These are phyloP conservation scores for Asarcornis scutulata DNA, from an alignment of 2,113 vertebrate species.

Conservation along the genomic window DNA sequence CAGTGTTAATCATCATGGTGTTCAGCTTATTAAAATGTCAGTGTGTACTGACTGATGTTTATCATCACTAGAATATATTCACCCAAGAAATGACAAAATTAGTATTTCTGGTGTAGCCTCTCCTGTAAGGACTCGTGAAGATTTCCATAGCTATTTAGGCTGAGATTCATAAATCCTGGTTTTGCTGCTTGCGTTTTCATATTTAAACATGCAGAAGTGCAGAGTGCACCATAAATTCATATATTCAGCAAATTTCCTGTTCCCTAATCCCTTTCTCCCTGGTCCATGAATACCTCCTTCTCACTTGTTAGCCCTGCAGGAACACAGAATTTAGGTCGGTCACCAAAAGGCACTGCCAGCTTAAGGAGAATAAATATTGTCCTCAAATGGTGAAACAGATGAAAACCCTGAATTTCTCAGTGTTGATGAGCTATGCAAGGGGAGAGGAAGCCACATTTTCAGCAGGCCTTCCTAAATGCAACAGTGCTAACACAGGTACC, in stretches of 20 bases:
- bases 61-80: not conserved
- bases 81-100: not conserved
- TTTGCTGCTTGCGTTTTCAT: conserved; percentile 18
- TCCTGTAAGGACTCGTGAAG: not conserved
- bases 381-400: not conserved
- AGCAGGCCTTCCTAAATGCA: not conserved
- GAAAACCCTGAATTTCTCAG: not conserved
- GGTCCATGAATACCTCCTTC: conserved; percentile 4
- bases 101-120: not conserved
- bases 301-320: not conserved
- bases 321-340: conserved; percentile 15
- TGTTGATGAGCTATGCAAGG: not conserved
- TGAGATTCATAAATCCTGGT: not conserved
- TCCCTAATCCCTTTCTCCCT: conserved; percentile 37
- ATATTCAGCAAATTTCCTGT: conserved; percentile 60
- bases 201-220: conserved; percentile 15
- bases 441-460: not conserved
- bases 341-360: not conserved
- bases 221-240: conserved; percentile 26
- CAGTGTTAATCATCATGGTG: not conserved
- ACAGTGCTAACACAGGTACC: not conserved
- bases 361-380: conserved; percentile 15
- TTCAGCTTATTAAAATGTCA: not conserved
- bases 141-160: conserved; percentile 1
- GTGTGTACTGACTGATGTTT: not conserved